A percentile compares a stretch with the other conserved stretches of the same genome.
Conservation (phyloP, 1,140 invertebrate species). For the Solenopsis invicta region DNA sequence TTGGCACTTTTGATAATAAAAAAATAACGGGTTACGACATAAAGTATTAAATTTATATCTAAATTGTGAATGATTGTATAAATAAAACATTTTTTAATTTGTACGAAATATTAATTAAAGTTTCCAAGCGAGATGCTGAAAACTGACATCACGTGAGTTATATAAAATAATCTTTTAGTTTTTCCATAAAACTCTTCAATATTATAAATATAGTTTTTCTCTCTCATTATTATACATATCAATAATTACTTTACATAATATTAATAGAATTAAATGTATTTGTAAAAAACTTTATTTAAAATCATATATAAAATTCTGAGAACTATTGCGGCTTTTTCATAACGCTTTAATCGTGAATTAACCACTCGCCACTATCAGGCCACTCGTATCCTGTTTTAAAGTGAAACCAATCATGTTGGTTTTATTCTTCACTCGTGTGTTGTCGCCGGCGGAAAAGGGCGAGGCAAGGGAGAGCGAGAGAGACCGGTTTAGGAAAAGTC, state of each 20-base stretch:
- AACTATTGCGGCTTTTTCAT: not conserved
- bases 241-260: not conserved
- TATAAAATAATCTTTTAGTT: not conserved
- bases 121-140: not conserved
- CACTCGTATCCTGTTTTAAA: slow-evolving; percentile 31
- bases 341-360: slow-evolving; percentile 6
- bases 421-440: slow-evolving; percentile 28
- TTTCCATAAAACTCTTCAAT: not conserved
- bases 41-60: not conserved
- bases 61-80: not conserved
- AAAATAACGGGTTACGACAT: not conserved
- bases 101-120: slow-evolving; percentile 10
- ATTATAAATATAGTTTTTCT: not conserved
- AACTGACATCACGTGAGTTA: not conserved
- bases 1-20: too few species aligned
- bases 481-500: slow-evolving; percentile 60
- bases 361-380: not conserved
- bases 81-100: not conserved
- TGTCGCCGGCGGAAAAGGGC: slow-evolving; percentile 19
- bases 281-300: not conserved
- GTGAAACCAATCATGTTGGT: not conserved
- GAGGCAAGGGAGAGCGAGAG: slow-evolving; percentile 11
- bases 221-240: not conserved
- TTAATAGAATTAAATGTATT: slow-evolving; percentile 1
- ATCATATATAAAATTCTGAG: not conserved